phyloP scores from a whole-genome alignment of 2,113 vertebrate genomes.

The Scolopax mira region DNA sequence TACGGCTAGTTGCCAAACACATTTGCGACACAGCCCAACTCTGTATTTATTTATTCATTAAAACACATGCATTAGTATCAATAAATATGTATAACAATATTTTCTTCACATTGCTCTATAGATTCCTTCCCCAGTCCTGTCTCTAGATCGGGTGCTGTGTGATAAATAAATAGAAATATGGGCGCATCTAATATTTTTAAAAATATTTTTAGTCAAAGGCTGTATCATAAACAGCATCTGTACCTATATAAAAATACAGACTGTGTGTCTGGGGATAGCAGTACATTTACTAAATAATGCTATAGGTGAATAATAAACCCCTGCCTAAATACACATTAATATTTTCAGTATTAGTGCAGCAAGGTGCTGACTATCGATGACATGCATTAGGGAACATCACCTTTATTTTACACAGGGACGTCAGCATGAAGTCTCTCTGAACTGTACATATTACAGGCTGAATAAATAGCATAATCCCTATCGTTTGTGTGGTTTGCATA shows the following conservation, averaged over 20 bases:
- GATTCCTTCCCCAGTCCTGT: not conserved
- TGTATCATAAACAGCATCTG: not conserved
- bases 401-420: not conserved
- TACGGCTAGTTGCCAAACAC: constrained; percentile 66
- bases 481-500: not conserved
- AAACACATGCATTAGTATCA: constrained; percentile 55
- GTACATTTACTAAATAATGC: not conserved
- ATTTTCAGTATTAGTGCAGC: not conserved
- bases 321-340: not conserved
- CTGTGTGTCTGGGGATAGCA: not conserved
- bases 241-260: not conserved
- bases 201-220: constrained; percentile 15
- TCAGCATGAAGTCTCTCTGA: not conserved
- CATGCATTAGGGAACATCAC: not conserved
- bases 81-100: constrained; percentile 65
- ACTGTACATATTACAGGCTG: not conserved
- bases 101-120: constrained; percentile 17
- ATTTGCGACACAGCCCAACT: constrained; percentile 53
- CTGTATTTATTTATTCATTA: constrained; percentile 72
- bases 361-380: not conserved
- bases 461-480: not conserved
- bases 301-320: not conserved
- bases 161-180: not conserved
- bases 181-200: not conserved
- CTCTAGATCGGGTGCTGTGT: not conserved